phyloP scores from a whole-genome alignment of 1,140 invertebrate genomes.

The Eumaeus atala region DNA sequence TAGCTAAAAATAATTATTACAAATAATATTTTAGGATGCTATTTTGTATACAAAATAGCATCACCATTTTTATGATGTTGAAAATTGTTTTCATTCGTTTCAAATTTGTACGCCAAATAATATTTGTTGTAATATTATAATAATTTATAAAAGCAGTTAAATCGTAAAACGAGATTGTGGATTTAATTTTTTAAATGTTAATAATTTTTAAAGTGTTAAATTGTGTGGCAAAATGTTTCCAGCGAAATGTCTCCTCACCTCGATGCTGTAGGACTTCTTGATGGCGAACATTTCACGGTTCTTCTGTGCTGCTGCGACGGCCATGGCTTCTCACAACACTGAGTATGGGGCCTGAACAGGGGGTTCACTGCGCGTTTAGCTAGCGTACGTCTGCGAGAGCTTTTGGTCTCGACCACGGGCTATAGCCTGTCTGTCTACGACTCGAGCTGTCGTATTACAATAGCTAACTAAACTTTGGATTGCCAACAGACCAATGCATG shows the following conservation, averaged over 20 bases:
- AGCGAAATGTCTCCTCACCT: slow-evolving; percentile 84
- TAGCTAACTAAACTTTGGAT: slow-evolving; percentile 72
- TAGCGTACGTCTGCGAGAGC: slow-evolving; percentile 70
- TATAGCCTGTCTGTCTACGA: slow-evolving; percentile 71
- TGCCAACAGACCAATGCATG: slow-evolving; percentile 75
- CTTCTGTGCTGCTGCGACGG: slow-evolving; percentile 90
- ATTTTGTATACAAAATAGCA: not conserved
- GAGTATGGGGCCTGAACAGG: slow-evolving; percentile 58
- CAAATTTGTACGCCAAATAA: too few species aligned
- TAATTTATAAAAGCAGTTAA: too few species aligned
- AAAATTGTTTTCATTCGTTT: too few species aligned
- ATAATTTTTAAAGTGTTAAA: too few species aligned
- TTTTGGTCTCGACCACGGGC: slow-evolving; percentile 72
- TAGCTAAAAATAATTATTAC: slow-evolving; percentile 4
- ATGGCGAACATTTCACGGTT: slow-evolving; percentile 95
- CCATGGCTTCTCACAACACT: slow-evolving; percentile 76
- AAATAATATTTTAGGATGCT: slow-evolving; percentile 1
- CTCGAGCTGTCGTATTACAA: slow-evolving; percentile 69
- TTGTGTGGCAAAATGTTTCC: not conserved
- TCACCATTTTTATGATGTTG: too few species aligned
- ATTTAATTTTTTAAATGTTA: too few species aligned
- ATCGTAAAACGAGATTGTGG: too few species aligned
- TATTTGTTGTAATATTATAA: too few species aligned
- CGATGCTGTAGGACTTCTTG: slow-evolving; percentile 97
- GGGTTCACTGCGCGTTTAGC: slow-evolving; percentile 69